Percentiles rank a stretch among this genome's conserved stretches.
Conservation (phyloP, 35 echinoderm and acorn worm genomes). For the Stichopus chloronotus region DNA sequence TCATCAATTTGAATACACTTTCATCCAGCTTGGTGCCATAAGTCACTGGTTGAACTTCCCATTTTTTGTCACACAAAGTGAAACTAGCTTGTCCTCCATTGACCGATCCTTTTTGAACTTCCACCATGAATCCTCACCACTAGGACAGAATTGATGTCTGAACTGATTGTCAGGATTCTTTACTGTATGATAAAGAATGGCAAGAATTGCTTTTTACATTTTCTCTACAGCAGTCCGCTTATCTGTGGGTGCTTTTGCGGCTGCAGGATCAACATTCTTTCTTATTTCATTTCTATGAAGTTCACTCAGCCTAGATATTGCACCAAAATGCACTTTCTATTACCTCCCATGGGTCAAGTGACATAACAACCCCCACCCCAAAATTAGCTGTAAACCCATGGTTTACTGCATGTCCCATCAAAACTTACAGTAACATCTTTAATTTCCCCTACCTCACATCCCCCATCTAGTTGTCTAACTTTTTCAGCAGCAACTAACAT, state of each 20-base stretch:
- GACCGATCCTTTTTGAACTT: neutral
- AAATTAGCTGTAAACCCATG: constrained; percentile 40
- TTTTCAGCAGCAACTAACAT: neutral
- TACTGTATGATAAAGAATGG: neutral
- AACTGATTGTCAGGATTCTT: neutral
- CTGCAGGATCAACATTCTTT: neutral
- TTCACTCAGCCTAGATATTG: neutral
- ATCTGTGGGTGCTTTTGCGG: neutral
- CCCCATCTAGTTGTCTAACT: neutral
- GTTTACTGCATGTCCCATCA: constrained; percentile 54
- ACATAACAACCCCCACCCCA: constrained; percentile 60
- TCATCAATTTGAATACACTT: too few relatives aligned
- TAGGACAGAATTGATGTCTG: constrained; percentile 42
- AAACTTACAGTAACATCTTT: constrained; percentile 43
- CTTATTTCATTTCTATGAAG: neutral
- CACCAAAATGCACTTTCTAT: too few relatives aligned
- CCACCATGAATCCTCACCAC: constrained; percentile 34
- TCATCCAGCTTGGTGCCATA: too few relatives aligned
- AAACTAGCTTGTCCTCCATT: constrained; percentile 6
- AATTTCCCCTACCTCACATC: constrained; percentile 4
- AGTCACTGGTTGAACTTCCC: too few relatives aligned
- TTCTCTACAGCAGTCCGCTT: neutral
- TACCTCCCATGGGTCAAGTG: constrained; percentile 44
- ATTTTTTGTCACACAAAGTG: too few relatives aligned
- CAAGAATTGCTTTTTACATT: neutral